A percentile compares a stretch with the other conserved stretches of the same genome.
Conservation (phyloP, 2,797 vertebrate genomes). For the Hydrocynus forskahlii region DNA sequence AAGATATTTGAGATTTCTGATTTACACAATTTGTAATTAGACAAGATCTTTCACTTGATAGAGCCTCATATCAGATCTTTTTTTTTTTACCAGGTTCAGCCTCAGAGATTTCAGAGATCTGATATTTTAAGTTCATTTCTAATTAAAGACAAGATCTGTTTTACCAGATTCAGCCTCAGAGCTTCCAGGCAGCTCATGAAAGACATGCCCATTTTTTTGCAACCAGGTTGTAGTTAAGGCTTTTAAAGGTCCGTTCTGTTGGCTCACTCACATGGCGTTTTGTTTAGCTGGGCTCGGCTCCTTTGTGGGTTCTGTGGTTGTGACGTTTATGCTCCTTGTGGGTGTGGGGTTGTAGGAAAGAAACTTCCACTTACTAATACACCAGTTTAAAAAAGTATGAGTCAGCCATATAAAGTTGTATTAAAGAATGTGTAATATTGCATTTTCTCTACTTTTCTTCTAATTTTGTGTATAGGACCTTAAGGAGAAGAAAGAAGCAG, state of each 20-base stretch:
- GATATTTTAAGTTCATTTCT: no score
- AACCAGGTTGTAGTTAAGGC: no score
- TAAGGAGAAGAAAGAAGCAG: slow-evolving; percentile 85
- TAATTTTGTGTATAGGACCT: slow-evolving; percentile 74
- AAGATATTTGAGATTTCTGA: no score
- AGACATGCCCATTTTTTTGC: no score
- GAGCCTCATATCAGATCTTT: background rate
- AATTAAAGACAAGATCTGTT: no score
- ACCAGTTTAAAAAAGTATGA: background rate
- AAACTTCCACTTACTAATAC: slow-evolving; percentile 13
- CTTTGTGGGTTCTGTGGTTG: slow-evolving; percentile 41
- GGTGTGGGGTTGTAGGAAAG: slow-evolving; percentile 25
- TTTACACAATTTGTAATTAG: background rate
- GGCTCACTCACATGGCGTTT: background rate
- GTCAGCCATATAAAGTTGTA: background rate
- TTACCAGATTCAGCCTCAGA: no score
- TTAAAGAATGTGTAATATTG: background rate
- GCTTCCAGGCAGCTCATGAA: no score
- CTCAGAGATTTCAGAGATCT: background rate
- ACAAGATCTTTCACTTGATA: background rate
- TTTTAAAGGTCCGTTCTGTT: background rate
- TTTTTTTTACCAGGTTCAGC: background rate
- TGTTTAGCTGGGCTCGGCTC: slow-evolving; percentile 1
- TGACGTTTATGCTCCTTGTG: slow-evolving; percentile 37
- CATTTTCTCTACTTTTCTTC: slow-evolving; percentile 22